Evolutionary conservation across 2,797 vertebrate genomes (phyloP).

Genomic region (Ctenopoma multispine): DNA sequence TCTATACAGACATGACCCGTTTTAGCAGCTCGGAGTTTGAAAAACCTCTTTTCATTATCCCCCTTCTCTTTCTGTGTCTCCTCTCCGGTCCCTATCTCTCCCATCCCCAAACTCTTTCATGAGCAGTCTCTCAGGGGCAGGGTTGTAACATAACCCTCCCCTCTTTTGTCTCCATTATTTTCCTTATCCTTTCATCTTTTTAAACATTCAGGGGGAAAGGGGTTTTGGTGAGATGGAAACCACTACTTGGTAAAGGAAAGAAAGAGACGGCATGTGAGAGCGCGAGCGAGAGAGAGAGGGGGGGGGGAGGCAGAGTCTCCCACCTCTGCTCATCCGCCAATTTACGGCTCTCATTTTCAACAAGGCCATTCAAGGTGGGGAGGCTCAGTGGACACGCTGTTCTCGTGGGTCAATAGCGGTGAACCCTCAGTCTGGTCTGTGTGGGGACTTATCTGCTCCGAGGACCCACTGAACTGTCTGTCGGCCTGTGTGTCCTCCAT

Average conservation of each 20-base stretch:
- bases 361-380: conserved; percentile 77
- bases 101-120: conserved; percentile 85
- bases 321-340: conserved; percentile 70
- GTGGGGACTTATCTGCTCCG: conserved; percentile 65
- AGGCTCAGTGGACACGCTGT: conserved; percentile 63
- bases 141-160: conserved; percentile 82
- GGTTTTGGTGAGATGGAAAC: conserved; percentile 83
- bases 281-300: conserved; percentile 43
- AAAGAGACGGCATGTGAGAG: conserved; percentile 77
- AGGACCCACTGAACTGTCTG: conserved; percentile 74
- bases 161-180: conserved; percentile 85
- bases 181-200: conserved; percentile 88
- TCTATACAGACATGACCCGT: conserved; percentile 74
- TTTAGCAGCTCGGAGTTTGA: conserved; percentile 69
- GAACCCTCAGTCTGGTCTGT: conserved; percentile 57
- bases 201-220: conserved; percentile 82
- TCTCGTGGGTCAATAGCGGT: conserved; percentile 68
- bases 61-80: conserved; percentile 69
- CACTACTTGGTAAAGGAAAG: conserved; percentile 79
- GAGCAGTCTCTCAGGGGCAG: conserved; percentile 82
- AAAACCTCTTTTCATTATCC: conserved; percentile 76
- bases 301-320: conserved; percentile 46
- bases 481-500: conserved; percentile 56
- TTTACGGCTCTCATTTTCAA: conserved; percentile 78
- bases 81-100: conserved; percentile 80